Evolutionary conservation across 2,113 vertebrate genomes (phyloP), one percentile per base, ranked within the genome.

Genomic region (Tor tambroides): DNA sequence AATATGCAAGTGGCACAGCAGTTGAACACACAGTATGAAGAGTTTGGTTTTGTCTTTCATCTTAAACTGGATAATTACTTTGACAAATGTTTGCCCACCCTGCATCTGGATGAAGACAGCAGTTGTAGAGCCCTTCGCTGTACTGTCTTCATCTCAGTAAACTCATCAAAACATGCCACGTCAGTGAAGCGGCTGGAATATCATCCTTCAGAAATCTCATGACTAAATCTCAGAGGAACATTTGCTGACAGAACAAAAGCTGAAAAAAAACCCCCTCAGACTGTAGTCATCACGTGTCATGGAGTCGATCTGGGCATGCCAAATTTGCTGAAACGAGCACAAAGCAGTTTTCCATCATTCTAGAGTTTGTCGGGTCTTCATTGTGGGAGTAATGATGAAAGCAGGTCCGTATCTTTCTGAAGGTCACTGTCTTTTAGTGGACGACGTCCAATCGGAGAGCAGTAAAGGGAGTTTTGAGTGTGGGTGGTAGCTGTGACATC

Each of bases 381-480:
- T 49, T 49, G 41, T 80, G 43, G 83, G 41, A 76, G 56, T 81
- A 43, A 86, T 88, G 81, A 76, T 17, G 69, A 81, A 88, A 81
- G 80, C 83, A 88, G 54, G 21, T 83, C 38, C 21, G 28, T 56
- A 35, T 38, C 46, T 26, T n/a, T 8, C 11, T 46, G 43, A 83
- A 46, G 11, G 71, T 15, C 26, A 21, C 35, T 23, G 14, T 69
- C n/a, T 59, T 43, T 30, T 43, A 77, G 12, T 75, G n/a, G 49
- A 49, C 10, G 2, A 5, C 10, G 2, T 46, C 67, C 87, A 76
- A 74, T 88, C 78, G 46, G 74, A 56, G 84, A 51, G 51, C 5
- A n/a, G 61, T 28, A 49, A 41, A 43, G 79, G 54, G 79, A 43
- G 56, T 81, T 81, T 35, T 46, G 71, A 51, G 83, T 77, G 65